Conservation (phyloP, 2,113 vertebrate species). For the Alligator mississippiensis region DNA sequence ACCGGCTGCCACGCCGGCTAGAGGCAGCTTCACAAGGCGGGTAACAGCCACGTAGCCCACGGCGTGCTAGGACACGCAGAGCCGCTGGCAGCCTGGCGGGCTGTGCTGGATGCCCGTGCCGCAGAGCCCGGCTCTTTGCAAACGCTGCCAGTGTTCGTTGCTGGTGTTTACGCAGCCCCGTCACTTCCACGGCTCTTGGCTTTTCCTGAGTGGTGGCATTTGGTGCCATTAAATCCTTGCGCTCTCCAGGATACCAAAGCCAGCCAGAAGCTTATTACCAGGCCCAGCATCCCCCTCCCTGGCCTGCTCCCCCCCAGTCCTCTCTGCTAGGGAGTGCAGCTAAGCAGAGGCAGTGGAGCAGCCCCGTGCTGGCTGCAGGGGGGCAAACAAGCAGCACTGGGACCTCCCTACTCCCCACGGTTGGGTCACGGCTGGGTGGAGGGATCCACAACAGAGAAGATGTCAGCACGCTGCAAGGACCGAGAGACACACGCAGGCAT, state of each 20-base stretch:
- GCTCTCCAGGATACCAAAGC: not conserved
- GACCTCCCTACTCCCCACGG: no score
- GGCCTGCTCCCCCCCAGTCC: not conserved
- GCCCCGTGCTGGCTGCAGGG: no score
- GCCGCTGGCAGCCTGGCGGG: not conserved
- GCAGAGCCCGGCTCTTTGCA: not conserved
- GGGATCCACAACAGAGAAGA: no score
- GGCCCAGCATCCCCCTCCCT: not conserved
- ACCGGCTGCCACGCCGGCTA: no score
- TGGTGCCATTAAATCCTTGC: not conserved
- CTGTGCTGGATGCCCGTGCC: no score
- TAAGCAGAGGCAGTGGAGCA: not conserved
- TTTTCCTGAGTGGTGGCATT: not conserved
- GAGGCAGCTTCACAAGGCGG: no score
- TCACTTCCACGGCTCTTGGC: not conserved
- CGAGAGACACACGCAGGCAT: no score
- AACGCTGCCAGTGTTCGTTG: not conserved
- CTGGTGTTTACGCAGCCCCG: not conserved
- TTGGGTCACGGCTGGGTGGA: no score
- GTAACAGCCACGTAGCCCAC: no score
- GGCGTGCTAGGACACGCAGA: not conserved
- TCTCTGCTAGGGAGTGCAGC: not conserved
- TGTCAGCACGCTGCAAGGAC: no score
- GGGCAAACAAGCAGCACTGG: no score
- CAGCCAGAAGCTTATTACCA: not conserved